phyloP scores from a whole-genome alignment of 2,797 vertebrate genomes.

The Girardinus metallicus region DNA sequence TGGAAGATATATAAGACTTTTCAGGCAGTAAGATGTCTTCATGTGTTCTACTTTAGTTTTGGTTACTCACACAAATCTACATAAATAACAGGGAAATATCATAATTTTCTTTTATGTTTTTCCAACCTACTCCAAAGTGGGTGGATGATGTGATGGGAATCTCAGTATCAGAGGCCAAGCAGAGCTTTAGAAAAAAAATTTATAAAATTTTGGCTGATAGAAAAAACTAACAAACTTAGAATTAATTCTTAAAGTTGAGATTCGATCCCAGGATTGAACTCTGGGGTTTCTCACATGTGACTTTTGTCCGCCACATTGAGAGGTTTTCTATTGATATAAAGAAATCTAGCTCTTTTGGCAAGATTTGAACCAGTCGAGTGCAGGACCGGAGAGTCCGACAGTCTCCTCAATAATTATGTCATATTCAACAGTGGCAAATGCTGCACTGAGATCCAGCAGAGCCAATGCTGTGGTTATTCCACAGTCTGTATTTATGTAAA shows the following conservation, averaged over 20 bases:
- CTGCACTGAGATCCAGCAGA: too few species aligned
- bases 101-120: neutral
- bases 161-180: neutral
- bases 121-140: neutral
- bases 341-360: too few species aligned
- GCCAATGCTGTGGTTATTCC: too few species aligned
- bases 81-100: neutral
- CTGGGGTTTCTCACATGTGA: too few species aligned
- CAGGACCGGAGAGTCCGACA: too few species aligned
- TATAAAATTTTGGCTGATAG: neutral
- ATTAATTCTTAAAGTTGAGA: neutral
- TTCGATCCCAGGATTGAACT: neutral
- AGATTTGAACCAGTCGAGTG: too few species aligned
- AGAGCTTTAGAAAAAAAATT: neutral
- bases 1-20: slow-evolving; percentile 30
- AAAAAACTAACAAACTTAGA: neutral
- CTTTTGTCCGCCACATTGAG: too few species aligned
- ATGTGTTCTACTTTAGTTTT: slow-evolving; percentile 15
- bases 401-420: too few species aligned
- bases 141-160: neutral
- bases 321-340: too few species aligned
- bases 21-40: slow-evolving; percentile 2
- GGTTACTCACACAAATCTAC: slow-evolving; percentile 6
- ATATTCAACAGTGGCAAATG: too few species aligned
- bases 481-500: too few species aligned